Percentiles rank a stretch among this genome's conserved stretches.
Evolutionary conservation across 2,888 invertebrate species (phyloP).

Genomic region (Polymixis lichenea): DNA sequence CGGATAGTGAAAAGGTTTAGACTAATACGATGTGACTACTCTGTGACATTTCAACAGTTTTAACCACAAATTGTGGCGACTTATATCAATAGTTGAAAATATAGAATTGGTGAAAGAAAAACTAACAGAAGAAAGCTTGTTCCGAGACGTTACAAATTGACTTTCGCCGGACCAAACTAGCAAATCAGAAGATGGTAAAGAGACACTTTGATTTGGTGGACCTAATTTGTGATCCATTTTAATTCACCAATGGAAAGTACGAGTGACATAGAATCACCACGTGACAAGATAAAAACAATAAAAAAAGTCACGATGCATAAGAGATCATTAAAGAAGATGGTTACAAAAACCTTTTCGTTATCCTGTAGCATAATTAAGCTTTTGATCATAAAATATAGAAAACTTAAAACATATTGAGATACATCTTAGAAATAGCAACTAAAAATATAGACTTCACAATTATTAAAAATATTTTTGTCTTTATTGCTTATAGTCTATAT

Average conservation of each 20-base stretch:
- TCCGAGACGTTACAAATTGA: not conserved
- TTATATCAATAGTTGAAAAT: not conserved
- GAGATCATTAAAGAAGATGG: constrained; percentile 70
- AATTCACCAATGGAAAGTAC: not conserved
- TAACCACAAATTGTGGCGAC: not conserved
- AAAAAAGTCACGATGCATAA: constrained; percentile 26
- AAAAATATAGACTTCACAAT: constrained; percentile 38
- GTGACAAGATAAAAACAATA: constrained; percentile 5
- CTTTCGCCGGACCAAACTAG: not conserved
- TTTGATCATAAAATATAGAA: constrained; percentile 30
- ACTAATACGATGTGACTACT: constrained; percentile 54
- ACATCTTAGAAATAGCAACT: constrained; percentile 48
- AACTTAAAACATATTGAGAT: constrained; percentile 66
- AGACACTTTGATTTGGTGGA: constrained; percentile 29
- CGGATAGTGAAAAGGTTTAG: constrained; percentile 73
- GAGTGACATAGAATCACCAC: not conserved
- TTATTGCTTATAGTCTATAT: constrained; percentile 51
- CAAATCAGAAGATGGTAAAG: constrained; percentile 10
- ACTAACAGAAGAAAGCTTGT: not conserved
- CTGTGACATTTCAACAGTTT: not conserved
- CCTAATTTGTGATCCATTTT: not conserved
- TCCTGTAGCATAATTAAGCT: constrained; percentile 57
- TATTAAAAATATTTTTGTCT: constrained; percentile 53
- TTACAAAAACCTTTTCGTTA: constrained; percentile 70
- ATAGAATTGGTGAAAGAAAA: not conserved